Evolutionary conservation across 2,797 vertebrate species (phyloP).

Genomic region (Oophaga sylvatica): DNA sequence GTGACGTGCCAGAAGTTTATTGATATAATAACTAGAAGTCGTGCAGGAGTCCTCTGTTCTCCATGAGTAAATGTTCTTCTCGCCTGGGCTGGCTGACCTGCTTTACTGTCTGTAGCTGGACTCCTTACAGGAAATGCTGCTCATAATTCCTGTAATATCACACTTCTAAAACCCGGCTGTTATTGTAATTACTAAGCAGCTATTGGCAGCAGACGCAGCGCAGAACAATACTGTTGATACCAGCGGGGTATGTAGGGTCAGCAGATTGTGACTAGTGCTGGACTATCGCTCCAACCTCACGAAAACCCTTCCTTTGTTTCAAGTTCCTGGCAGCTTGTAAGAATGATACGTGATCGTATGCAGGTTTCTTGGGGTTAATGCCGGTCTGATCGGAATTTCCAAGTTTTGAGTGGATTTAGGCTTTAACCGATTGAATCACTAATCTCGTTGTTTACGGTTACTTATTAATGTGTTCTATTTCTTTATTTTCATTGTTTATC

Average conservation of each 20-base stretch:
- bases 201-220: neutral
- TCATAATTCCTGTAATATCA: neutral
- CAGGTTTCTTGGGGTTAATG: neutral
- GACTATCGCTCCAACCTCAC: neutral
- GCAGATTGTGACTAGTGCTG: neutral
- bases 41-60: neutral
- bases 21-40: too few species aligned
- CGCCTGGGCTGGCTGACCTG: neutral
- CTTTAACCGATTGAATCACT: neutral
- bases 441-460: neutral
- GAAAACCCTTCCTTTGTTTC: neutral
- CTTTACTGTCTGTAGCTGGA: neutral
- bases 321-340: neutral
- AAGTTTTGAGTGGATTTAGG: neutral
- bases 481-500: neutral
- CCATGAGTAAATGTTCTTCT: too few species aligned
- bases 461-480: neutral
- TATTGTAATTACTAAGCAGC: neutral
- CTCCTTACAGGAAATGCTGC: neutral
- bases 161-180: neutral
- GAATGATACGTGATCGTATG: neutral
- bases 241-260: neutral
- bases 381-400: neutral
- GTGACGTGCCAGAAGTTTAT: too few species aligned
- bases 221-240: neutral